These are phyloP conservation scores for Polymixis flavicincta DNA, from an alignment of 2,888 invertebrate species.

Conservation along the genomic window DNA sequence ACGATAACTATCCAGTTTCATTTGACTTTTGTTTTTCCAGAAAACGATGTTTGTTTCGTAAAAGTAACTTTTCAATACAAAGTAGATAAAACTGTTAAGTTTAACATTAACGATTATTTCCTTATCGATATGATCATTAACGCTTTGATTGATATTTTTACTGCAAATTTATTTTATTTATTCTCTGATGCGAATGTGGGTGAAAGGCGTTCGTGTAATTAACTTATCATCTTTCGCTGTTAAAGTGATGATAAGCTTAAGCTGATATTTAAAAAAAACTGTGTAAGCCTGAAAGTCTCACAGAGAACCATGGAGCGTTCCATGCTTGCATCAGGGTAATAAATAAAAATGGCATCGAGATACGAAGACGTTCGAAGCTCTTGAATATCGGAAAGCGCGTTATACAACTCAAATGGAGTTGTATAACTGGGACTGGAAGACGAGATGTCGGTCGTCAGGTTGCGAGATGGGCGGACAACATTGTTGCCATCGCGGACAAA, in stretches of 20 bases:
- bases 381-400: too few relatives aligned
- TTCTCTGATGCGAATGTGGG: slow-evolving; percentile 1
- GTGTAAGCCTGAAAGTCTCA: too few relatives aligned
- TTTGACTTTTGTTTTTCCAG: background rate
- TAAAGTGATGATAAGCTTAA: background rate
- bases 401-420: too few relatives aligned
- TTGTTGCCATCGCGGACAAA: too few relatives aligned
- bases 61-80: background rate
- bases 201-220: slow-evolving; percentile 32
- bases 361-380: too few relatives aligned
- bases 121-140: slow-evolving; percentile 9
- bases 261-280: too few relatives aligned
- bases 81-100: background rate
- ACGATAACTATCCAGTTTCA: slow-evolving; percentile 27
- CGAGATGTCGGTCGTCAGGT: too few relatives aligned
- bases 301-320: too few relatives aligned
- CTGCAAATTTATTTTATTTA: background rate
- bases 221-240: background rate
- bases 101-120: slow-evolving; percentile 16
- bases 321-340: too few relatives aligned
- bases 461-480: too few relatives aligned
- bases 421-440: too few relatives aligned
- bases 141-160: slow-evolving; percentile 1
- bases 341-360: too few relatives aligned
- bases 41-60: background rate